Base-by-base conservation (phyloP, 2,113 vertebrate genomes). In the Herpetotheres cachinnans region DNA sequence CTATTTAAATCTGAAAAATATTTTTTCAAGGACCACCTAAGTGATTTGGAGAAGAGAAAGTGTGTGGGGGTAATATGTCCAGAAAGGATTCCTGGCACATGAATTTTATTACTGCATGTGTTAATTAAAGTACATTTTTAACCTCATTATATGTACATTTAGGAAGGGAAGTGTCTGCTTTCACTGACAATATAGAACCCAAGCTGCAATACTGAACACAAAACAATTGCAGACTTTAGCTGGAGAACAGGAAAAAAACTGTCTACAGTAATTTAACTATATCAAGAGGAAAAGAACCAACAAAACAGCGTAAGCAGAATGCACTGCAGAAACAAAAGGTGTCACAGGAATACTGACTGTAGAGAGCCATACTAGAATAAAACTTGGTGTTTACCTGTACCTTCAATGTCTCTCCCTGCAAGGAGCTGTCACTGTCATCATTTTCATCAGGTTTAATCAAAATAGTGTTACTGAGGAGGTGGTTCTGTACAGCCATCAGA, bases 351-450 rank as follows among this genome's bases (percentile, higher is more conserved):
- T 91, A 91, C 55, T 80, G 96, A 97, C 65, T 72, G 96, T 87
- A 97, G 97, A 97, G 96, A 98, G 93, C 95, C 98, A 93, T 94
- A 96, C 98, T 98, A 97, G 97, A 98, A 98, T 98, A 99, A 99
- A 99, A 99, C 98, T 99, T 98, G 99, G 98, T 99, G 99, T 99
- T 99, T 99, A 99, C 99, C 99, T 99, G 99, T 99, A 99, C 99
- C 99, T 99, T 99, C 99, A 99, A 99, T 99, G 99, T 99, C 98
- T 99, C 99, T 99, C 99, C 99, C 98, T 99, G 99, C 97, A 99
- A 98, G 99, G 99, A 99, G 99, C 96, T 99, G 99, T 99, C 99
- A 98, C 99, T 99, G 98, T 99, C 99, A 93, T 99, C 99, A 30
- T 95, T 98, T 86, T 99, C 99, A 96, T 99, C 99, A 20, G 99